Percentiles rank a stretch among this genome's conserved stretches.
Evolutionary conservation across 1,140 invertebrate genomes (phyloP).

Genomic region (Drosophila athabasca): DNA sequence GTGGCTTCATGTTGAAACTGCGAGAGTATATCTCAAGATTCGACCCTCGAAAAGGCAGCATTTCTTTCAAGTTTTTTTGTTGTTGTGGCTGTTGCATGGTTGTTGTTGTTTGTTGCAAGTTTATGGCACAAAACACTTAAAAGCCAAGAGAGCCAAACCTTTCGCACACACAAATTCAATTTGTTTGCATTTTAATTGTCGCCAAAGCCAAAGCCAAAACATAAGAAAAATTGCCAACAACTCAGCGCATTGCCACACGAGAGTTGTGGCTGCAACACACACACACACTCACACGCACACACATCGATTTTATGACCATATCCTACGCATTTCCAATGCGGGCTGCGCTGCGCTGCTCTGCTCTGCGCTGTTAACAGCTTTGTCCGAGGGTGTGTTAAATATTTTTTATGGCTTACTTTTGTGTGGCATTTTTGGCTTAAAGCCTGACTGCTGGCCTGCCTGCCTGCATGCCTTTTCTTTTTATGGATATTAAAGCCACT

Average conservation of each 20-base stretch:
- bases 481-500: constrained; percentile 68
- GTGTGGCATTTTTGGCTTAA: constrained; percentile 57
- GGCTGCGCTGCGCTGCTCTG: too few species aligned
- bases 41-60: too few species aligned
- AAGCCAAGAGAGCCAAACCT: constrained; percentile 62
- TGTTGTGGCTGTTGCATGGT: constrained; percentile 7
- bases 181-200: constrained; percentile 81
- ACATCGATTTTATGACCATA: constrained; percentile 66
- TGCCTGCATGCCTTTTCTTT: constrained; percentile 41
- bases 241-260: constrained; percentile 72
- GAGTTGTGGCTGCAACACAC: constrained; percentile 32
- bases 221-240: constrained; percentile 76
- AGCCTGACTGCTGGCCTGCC: constrained; percentile 19
- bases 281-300: constrained; percentile 30
- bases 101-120: constrained; percentile 30
- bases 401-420: constrained; percentile 80
- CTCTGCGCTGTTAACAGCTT: constrained; percentile 66
- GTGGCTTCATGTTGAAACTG: too few species aligned
- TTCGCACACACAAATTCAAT: constrained; percentile 71
- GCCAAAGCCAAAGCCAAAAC: constrained; percentile 50
- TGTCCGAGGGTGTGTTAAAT: constrained; percentile 80
- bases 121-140: constrained; percentile 76
- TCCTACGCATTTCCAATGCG: constrained; percentile 74
- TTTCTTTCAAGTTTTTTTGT: background rate
- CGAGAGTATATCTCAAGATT: too few species aligned